phyloP scores from a whole-genome alignment of 2,797 vertebrate genomes.

The Ataeniobius toweri region DNA sequence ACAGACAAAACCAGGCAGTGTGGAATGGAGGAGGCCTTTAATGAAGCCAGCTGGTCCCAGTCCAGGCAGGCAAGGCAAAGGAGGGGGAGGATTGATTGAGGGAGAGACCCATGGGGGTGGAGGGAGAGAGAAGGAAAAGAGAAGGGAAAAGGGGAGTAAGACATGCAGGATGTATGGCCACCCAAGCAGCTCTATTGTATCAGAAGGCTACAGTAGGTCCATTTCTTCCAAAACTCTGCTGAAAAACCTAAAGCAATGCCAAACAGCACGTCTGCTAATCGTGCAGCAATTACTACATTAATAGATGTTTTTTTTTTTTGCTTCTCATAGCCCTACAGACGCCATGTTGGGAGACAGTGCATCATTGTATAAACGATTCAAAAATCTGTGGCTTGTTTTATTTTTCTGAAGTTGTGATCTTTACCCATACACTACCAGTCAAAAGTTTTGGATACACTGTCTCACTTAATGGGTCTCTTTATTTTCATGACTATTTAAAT shows the following conservation, averaged over 20 bases:
- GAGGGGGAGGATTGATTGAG: conserved; percentile 79
- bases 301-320: conserved; percentile 78
- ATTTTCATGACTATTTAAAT: too few species aligned
- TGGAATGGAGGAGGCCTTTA: conserved; percentile 83
- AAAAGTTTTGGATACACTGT: too few species aligned
- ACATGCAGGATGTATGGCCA: conserved; percentile 85
- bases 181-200: conserved; percentile 86
- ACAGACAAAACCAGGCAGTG: conserved; percentile 84
- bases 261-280: conserved; percentile 86
- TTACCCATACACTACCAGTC: not conserved
- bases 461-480: too few species aligned
- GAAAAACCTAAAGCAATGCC: conserved; percentile 77
- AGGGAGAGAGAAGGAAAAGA: conserved; percentile 64
- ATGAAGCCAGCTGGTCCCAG: conserved; percentile 88
- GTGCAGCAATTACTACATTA: conserved; percentile 84
- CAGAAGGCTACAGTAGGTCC: conserved; percentile 85
- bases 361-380: conserved; percentile 46
- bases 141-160: conserved; percentile 73
- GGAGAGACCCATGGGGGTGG: conserved; percentile 71
- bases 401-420: conserved; percentile 10
- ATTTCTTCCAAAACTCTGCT: conserved; percentile 81
- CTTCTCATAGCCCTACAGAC: conserved; percentile 51
- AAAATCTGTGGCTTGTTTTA: conserved; percentile 16
- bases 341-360: conserved; percentile 73
- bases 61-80: conserved; percentile 84